phyloP scores from a whole-genome alignment of 2,113 vertebrate genomes.

The Thamnophis sirtalis region DNA sequence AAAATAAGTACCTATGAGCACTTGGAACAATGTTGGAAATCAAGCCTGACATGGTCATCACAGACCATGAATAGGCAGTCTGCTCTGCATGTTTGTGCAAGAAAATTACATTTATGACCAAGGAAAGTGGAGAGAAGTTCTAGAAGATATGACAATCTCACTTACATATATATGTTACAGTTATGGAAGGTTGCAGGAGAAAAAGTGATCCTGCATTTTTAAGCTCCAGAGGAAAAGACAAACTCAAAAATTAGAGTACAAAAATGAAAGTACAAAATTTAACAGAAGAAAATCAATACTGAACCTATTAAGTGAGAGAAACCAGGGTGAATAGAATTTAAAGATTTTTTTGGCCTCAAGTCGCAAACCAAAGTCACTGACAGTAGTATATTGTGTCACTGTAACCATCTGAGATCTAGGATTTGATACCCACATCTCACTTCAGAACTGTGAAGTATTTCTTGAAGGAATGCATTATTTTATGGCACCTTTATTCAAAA shows the following conservation, averaged over 20 bases:
- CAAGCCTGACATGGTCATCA: background rate
- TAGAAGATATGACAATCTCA: background rate
- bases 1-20: background rate
- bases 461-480: background rate
- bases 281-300: background rate
- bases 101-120: background rate
- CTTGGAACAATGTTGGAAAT: background rate
- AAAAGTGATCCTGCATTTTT: background rate
- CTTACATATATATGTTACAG: background rate
- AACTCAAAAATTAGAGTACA: background rate
- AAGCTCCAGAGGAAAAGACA: background rate
- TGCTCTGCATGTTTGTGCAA: background rate
- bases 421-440: background rate
- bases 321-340: background rate
- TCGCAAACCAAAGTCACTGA: background rate
- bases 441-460: background rate
- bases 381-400: background rate
- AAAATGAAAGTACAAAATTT: background rate
- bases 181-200: background rate
- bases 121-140: background rate
- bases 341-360: background rate
- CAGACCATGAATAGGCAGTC: background rate
- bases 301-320: background rate
- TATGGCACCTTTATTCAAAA: background rate
- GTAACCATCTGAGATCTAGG: background rate